These are phyloP conservation scores for Muscicapa comitata DNA, from an alignment of 2,797 vertebrate species.

Conservation along the genomic window DNA sequence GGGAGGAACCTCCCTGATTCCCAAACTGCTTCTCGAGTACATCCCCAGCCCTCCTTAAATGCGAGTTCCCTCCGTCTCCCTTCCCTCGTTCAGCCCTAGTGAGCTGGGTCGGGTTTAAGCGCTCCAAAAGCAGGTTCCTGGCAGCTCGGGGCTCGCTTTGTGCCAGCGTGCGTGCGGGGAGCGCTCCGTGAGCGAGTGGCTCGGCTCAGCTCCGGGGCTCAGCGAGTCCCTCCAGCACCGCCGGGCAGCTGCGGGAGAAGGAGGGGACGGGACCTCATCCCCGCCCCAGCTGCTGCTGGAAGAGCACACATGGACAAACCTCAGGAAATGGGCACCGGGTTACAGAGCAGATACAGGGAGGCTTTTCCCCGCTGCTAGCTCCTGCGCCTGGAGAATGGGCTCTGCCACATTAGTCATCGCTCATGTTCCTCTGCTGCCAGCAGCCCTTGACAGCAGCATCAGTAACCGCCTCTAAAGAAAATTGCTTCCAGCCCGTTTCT, in stretches of 20 bases:
- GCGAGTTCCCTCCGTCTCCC: rapidly evolving
- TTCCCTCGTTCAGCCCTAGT: rapidly evolving
- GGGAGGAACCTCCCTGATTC: neutral
- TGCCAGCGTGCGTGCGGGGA: rapidly evolving
- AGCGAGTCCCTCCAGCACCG: neutral
- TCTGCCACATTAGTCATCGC: neutral
- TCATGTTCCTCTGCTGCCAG: neutral
- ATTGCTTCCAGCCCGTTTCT: neutral
- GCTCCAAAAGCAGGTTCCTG: neutral
- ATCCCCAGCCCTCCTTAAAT: rapidly evolving
- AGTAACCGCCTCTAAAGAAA: constrained; percentile 41
- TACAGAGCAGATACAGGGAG: rapidly evolving
- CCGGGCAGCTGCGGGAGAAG: neutral
- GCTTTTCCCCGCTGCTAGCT: neutral
- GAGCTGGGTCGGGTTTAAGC: neutral
- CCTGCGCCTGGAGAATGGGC: neutral
- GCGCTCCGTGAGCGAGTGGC: rapidly evolving
- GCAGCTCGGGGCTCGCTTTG: neutral
- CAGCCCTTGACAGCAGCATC: constrained; percentile 44
- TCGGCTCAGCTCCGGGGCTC: neutral
- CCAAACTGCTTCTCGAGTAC: neutral
- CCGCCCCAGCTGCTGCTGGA: neutral
- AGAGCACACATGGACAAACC: neutral
- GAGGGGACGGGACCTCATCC: neutral
- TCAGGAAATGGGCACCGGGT: rapidly evolving